phyloP scores from a whole-genome alignment of 2,797 vertebrate species.

The Cirrhinus mrigala region DNA sequence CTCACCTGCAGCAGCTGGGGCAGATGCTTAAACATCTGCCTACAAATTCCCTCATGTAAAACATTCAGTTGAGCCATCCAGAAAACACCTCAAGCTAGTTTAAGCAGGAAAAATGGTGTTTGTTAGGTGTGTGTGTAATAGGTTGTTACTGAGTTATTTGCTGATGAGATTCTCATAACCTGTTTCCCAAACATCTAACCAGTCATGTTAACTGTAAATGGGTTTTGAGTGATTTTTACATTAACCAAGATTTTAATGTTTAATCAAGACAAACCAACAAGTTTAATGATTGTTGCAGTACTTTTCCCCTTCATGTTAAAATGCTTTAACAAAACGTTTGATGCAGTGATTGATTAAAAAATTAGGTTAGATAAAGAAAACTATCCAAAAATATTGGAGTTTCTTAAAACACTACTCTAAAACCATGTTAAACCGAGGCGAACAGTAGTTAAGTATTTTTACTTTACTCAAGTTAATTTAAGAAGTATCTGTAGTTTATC shows the following conservation, averaged over 20 bases:
- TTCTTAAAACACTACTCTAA: neutral
- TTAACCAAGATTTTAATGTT: conserved; percentile 20
- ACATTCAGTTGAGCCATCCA: conserved; percentile 2
- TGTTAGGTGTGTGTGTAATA: neutral
- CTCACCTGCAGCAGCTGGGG: conserved; percentile 48
- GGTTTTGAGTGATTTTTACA: conserved; percentile 33
- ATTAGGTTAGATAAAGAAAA: neutral
- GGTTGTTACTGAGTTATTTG: neutral
- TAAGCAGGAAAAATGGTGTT: neutral
- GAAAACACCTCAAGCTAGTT: conserved; percentile 14
- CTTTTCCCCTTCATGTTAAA: neutral
- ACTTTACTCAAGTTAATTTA: too few relatives aligned
- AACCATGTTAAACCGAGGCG: neutral
- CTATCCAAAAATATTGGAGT: neutral
- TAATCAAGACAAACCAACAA: conserved; percentile 3
- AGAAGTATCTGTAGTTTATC: too few relatives aligned
- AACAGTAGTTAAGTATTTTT: too few relatives aligned
- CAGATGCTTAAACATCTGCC: conserved; percentile 49
- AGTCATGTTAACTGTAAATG: conserved; percentile 32
- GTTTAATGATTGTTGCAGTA: neutral
- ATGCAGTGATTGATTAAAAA: neutral
- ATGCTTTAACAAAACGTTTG: neutral
- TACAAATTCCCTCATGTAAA: conserved; percentile 16
- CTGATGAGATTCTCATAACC: neutral
- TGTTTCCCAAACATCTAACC: conserved; percentile 38